Evolutionary conservation across 2,888 invertebrate genomes (phyloP).

Genomic region (Salticus scenicus): DNA sequence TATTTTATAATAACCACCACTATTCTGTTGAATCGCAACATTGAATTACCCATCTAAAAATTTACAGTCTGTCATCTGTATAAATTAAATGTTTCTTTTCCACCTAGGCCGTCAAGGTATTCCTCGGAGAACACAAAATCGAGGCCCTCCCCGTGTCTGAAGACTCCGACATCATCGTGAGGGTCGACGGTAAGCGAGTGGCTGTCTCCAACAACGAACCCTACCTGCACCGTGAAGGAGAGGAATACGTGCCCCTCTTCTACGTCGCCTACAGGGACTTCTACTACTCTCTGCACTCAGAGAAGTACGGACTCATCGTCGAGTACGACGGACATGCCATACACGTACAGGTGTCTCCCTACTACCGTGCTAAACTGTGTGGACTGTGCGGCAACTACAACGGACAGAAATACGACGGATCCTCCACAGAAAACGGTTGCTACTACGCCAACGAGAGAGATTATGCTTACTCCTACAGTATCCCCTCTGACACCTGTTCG

Average conservation of each 20-base stretch:
- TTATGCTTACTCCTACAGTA: conserved; percentile 71
- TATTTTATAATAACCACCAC: no score
- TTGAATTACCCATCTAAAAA: no score
- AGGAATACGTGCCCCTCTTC: conserved; percentile 30
- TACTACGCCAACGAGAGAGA: conserved; percentile 57
- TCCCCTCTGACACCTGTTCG: conserved; percentile 63
- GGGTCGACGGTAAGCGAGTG: conserved; percentile 59
- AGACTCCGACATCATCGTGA: conserved; percentile 51
- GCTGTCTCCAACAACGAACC: conserved; percentile 49
- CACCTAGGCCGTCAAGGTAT: conserved; percentile 72
- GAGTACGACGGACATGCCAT: conserved; percentile 64
- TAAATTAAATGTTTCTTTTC: no score
- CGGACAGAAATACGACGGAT: conserved; percentile 72
- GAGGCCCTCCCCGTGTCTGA: conserved; percentile 71
- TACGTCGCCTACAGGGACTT: conserved; percentile 48
- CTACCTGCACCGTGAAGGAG: conserved; percentile 37
- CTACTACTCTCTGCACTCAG: conserved; percentile 64
- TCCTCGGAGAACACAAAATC: conserved; percentile 71
- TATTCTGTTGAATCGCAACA: no score
- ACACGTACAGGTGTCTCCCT: conserved; percentile 65
- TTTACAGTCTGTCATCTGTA: no score
- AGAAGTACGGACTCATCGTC: conserved; percentile 61
- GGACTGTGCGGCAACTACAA: conserved; percentile 73
- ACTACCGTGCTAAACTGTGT: conserved; percentile 72
- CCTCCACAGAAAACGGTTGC: conserved; percentile 70